phyloP scores from a whole-genome alignment of 1,140 invertebrate species.

The Neomicropteryx cornuta region DNA sequence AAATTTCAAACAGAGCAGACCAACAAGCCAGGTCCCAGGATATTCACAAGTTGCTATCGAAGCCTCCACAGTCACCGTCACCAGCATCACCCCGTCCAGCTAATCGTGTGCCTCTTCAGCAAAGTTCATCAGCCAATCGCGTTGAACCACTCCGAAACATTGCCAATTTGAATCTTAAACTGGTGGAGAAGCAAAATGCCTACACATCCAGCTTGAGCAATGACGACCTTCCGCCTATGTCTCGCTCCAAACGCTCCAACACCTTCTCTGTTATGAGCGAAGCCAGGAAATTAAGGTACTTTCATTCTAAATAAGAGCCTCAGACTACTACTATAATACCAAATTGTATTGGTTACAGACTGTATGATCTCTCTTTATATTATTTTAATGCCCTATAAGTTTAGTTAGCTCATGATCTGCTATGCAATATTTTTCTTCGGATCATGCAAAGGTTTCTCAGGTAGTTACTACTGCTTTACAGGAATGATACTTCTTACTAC shows the following conservation, averaged over 20 bases:
- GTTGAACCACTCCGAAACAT: conserved; percentile 6
- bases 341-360: no score
- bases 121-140: not conserved
- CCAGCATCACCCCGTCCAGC: conserved; percentile 33
- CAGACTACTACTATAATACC: no score
- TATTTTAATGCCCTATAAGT: no score
- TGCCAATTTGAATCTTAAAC: conserved; percentile 14
- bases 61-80: conserved; percentile 41
- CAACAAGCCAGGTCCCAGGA: conserved; percentile 12
- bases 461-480: no score
- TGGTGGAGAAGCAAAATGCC: conserved; percentile 10
- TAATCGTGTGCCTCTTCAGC: conserved; percentile 16
- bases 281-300: conserved; percentile 40
- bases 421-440: no score
- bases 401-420: no score
- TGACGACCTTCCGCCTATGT: conserved; percentile 42
- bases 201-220: no score
- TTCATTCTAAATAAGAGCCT: conserved; percentile 7
- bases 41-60: conserved; percentile 20
- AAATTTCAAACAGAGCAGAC: no score
- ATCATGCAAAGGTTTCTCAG: no score
- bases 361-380: no score
- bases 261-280: conserved; percentile 83
- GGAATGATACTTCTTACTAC: no score
- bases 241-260: conserved; percentile 60